Percentiles rank a stretch among this genome's conserved stretches.
phyloP scores from a whole-genome alignment of 2,888 invertebrate species.

The Formica aserva region DNA sequence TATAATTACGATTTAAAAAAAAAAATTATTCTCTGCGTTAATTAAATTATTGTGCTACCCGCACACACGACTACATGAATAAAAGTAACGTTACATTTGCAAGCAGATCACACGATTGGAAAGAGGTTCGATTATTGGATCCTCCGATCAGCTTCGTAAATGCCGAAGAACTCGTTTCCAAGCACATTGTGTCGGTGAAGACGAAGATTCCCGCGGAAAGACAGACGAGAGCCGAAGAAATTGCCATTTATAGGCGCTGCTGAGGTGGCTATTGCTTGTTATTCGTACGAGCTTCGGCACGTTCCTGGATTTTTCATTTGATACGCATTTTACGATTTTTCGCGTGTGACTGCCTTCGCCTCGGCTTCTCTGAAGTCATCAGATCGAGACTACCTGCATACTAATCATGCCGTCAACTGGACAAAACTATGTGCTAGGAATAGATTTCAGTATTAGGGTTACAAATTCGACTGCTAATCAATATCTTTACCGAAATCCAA shows the following conservation, averaged over 20 bases:
- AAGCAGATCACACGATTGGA: conserved; percentile 6
- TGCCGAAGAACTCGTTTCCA: conserved; percentile 52
- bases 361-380: conserved; percentile 74
- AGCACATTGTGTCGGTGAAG: conserved; percentile 53
- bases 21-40: neutral
- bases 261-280: conserved; percentile 73
- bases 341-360: conserved; percentile 67
- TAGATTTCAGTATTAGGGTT: conserved; percentile 64
- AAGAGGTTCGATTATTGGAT: conserved; percentile 25
- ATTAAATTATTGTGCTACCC: neutral
- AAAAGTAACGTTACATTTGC: conserved; percentile 23
- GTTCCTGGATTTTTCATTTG: conserved; percentile 77
- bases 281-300: conserved; percentile 76
- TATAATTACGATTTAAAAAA: neutral
- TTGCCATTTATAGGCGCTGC: conserved; percentile 71
- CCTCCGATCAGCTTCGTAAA: conserved; percentile 53
- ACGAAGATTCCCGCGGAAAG: conserved; percentile 66
- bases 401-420: conserved; percentile 72
- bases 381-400: conserved; percentile 80
- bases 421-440: conserved; percentile 70
- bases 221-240: conserved; percentile 63
- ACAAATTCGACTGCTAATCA: conserved; percentile 65
- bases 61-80: neutral
- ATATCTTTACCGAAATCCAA: conserved; percentile 53
- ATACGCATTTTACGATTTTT: conserved; percentile 79